Base-by-base conservation (phyloP, 2,797 vertebrate species). In the Scolopax bukidnonensis region DNA sequence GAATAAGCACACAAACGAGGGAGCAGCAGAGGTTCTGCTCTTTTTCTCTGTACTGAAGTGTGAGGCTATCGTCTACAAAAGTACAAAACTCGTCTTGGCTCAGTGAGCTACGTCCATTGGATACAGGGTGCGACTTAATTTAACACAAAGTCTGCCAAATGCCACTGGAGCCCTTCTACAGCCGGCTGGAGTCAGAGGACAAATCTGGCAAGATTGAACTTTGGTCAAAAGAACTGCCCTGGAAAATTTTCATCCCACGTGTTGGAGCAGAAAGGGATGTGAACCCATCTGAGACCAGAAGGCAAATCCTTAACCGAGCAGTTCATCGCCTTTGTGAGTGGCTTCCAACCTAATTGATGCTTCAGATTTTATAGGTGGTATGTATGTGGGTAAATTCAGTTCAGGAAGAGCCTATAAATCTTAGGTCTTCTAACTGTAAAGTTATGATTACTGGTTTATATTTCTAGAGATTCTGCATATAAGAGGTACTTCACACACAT, bases 141-240 rank as follows among this genome's bases (percentile, higher is more conserved):
- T 63, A 85, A 63, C 18, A 86, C 69, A 43, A 50, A 88, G 65
- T 27, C 64, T 92, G 64, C 77, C 28, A 91, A 80, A 94, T 82
- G 87, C 86, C 86, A 90, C 67, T 10, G 16, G 30, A 90, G 74
- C 28, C 83, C 75, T 81, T 84, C 85, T 11, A 77, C 80, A 90
- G 89, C 36, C 68, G 64, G 74, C 74, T 95, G 90, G 28, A 89
- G 56, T 19, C 70, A 70, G 63, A 95, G 94, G 91, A 77, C 86
- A 77, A 77, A 92, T 30, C 56, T 47, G 56, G 32, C 74, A 95
- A 69, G 40, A 87, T 36, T 19, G 48, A 86, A 73, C 85, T 86
- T 56, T 30, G 36, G 79, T 47, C 11, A 38, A 48, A 71, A 74
- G 69, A 90, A 79, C 3, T 0, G 3, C n/a, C 59, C 70, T 63